Evolutionary conservation across 2,797 vertebrate genomes (phyloP).

Genomic region (Anguilla pacifica): DNA sequence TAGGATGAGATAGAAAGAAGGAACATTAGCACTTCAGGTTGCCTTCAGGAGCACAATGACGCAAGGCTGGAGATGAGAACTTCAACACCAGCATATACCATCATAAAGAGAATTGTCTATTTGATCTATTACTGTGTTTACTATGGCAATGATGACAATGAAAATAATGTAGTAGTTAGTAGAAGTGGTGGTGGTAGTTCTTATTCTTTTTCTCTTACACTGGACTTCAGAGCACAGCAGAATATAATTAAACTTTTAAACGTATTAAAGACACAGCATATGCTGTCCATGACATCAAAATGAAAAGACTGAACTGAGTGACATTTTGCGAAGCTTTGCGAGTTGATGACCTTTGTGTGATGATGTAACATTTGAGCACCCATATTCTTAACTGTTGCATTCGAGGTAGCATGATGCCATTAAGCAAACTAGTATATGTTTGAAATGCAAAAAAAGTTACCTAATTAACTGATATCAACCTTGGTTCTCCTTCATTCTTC

Average conservation of each 20-base stretch:
- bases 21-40: conserved; percentile 58
- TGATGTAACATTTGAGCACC: too few species aligned
- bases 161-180: too few species aligned
- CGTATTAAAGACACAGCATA: too few species aligned
- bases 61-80: conserved; percentile 18
- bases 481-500: not conserved
- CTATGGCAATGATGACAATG: not conserved
- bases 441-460: not conserved
- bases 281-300: too few species aligned
- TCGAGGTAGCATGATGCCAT: not conserved
- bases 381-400: not conserved
- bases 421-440: not conserved
- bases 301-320: too few species aligned
- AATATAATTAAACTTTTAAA: too few species aligned
- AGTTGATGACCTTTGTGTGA: too few species aligned
- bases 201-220: too few species aligned
- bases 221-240: too few species aligned
- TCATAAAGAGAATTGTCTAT: not conserved
- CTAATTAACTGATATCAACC: not conserved
- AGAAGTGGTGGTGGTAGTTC: too few species aligned
- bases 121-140: conserved; percentile 20
- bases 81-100: not conserved
- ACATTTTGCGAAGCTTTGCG: too few species aligned
- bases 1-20: conserved; percentile 40
- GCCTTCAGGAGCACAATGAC: conserved; percentile 59